Evolutionary conservation across 53 echinoderm and acorn worm genomes (phyloP).

Genomic region (Temnopleurus reevesii): DNA sequence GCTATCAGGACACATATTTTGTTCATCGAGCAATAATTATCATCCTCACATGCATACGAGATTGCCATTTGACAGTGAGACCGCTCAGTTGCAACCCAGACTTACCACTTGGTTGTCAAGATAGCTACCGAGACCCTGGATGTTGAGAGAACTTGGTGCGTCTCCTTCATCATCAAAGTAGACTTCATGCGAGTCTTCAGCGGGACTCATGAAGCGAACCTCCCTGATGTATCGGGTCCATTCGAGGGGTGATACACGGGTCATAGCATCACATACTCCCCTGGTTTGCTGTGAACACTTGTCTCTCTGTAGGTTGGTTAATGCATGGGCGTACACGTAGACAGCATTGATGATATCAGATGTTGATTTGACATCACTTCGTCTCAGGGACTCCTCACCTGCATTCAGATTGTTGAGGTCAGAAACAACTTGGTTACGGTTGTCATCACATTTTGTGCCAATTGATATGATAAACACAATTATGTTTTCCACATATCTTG

Average conservation of each 20-base stretch:
- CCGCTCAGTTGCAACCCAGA: background rate
- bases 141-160: conserved; percentile 16
- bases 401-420: background rate
- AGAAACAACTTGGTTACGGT: background rate
- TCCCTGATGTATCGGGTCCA: conserved; percentile 62
- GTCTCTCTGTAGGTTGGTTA: conserved; percentile 54
- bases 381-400: background rate
- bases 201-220: conserved; percentile 49
- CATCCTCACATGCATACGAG: no score
- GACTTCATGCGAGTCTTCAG: conserved; percentile 48
- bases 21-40: no score
- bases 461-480: no score
- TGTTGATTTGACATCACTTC: background rate
- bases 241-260: conserved; percentile 2
- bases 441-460: no score
- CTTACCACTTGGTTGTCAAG: conserved; percentile 30
- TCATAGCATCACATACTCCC: conserved; percentile 40
- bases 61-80: no score
- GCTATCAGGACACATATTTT: no score
- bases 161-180: conserved; percentile 71
- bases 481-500: no score
- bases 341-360: conserved; percentile 58
- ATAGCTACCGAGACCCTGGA: background rate
- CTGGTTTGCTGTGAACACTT: background rate
- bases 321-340: conserved; percentile 50